phyloP scores from a whole-genome alignment of 2,888 invertebrate species.

The Apotomis betuletana region DNA sequence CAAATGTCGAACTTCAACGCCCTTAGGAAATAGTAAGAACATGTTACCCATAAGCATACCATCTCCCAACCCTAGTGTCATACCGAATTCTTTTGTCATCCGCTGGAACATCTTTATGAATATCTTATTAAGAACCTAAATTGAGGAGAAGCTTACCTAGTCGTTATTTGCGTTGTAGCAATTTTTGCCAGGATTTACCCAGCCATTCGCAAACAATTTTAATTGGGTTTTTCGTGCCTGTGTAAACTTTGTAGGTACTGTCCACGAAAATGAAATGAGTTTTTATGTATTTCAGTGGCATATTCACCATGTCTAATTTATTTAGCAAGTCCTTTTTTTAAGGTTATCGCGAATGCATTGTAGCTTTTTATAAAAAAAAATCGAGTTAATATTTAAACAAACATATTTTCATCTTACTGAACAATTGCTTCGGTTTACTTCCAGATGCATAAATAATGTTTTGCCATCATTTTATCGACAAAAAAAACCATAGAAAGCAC shows the following conservation, averaged over 20 bases:
- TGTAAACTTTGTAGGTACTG: constrained; percentile 70
- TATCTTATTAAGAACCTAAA: constrained; percentile 78
- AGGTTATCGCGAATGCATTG: neutral
- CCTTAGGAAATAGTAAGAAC: too few relatives aligned
- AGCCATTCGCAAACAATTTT: constrained; percentile 79
- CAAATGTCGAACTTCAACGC: too few relatives aligned
- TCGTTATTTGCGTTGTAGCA: constrained; percentile 73
- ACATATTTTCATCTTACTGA: neutral
- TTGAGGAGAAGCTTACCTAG: constrained; percentile 75
- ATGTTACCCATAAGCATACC: too few relatives aligned
- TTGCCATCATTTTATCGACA: too few relatives aligned
- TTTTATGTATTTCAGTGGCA: constrained; percentile 50
- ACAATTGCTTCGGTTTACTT: too few relatives aligned
- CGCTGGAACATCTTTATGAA: constrained; percentile 74
- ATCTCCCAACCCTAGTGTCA: constrained; percentile 11
- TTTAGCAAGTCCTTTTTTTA: constrained; percentile 8
- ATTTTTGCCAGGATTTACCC: constrained; percentile 74
- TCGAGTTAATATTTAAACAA: neutral
- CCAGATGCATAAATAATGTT: too few relatives aligned
- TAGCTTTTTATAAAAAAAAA: neutral
- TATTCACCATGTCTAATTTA: constrained; percentile 30
- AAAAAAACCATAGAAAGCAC: too few relatives aligned
- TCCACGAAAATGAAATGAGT: constrained; percentile 60
- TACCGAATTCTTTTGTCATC: constrained; percentile 63
- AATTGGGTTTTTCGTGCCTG: constrained; percentile 76